phyloP scores from a whole-genome alignment of 2,888 invertebrate species.

The Drosophila infuscata region DNA sequence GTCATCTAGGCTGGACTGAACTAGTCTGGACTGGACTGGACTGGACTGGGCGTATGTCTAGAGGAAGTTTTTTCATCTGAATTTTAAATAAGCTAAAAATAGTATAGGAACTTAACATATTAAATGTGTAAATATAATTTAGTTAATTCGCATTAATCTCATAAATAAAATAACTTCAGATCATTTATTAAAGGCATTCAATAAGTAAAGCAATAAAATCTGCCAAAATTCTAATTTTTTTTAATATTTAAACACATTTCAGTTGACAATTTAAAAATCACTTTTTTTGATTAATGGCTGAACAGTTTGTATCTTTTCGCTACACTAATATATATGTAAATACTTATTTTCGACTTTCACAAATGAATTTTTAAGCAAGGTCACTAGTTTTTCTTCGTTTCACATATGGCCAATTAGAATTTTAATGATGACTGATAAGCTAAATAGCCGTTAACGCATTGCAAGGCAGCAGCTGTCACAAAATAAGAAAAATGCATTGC shows the following conservation, averaged over 20 bases:
- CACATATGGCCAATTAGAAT: conserved; percentile 6
- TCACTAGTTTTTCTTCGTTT: not conserved
- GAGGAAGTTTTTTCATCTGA: conserved; percentile 22
- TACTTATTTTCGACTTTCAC: conserved; percentile 7
- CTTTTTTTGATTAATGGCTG: not conserved
- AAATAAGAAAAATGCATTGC: not conserved
- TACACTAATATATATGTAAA: not conserved
- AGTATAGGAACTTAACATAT: not conserved
- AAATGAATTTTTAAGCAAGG: conserved; percentile 13
- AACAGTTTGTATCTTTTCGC: not conserved
- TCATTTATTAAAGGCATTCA: too few relatives aligned
- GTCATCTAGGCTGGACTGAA: not conserved
- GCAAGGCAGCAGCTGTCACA: conserved; percentile 1
- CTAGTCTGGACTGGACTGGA: not conserved
- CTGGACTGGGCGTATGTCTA: not conserved
- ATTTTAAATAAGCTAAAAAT: conserved; percentile 14
- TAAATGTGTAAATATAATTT: not conserved
- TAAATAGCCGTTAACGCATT: conserved; percentile 8
- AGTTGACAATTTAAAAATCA: not conserved
- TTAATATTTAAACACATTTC: not conserved
- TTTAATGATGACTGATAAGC: conserved; percentile 14
- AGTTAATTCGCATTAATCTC: not conserved
- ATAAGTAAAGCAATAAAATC: too few relatives aligned
- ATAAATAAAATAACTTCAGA: not conserved
- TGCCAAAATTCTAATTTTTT: not conserved